Base-by-base conservation (phyloP, 2,888 invertebrate species). In the Noctua janthe region DNA sequence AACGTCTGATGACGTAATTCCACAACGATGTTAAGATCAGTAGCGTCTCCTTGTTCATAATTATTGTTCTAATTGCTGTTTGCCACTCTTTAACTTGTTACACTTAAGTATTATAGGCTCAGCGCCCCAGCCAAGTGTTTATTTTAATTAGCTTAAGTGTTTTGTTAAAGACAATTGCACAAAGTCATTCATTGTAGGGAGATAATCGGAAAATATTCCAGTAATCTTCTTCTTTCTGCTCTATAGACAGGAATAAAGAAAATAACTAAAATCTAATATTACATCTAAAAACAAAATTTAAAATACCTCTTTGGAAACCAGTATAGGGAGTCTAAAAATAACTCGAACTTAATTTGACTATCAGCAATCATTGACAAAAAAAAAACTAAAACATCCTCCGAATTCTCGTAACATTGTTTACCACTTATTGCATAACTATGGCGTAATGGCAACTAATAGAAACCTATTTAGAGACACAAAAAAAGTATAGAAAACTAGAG, bases 51-150 rank as follows among this genome's bases (percentile, higher is more conserved):
- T 87, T 90, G 83, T 86, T 80, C 62, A 56, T 90, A 81, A 89
- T 87, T 85, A 85, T 80, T 81, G 82, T 74, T 77, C 73, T 88
- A 90, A 88, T 88, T 86, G 76, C 79, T 88, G 76, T 80, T 81
- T 75, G 84, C 82, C 77, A 73, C 74, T 85, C 76, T 88, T 86
- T 86, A 51, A 89, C 81, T 80, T 88, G 84, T 84, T 88, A 85
- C 67, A 86, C 78, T 87, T 88, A 80, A 89, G 87, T 87, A 84
- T 85, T 87, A 79, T 83, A 86, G 80, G 80, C 81, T 72, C 56
- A 66, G 62, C 69, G 80, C 62, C 74, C 80, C 69, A 59, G 78
- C 43, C 71, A 59, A 79, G 69, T 76, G 62, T 81, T 81, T 78
- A 71, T 81, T 82, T 80, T 56, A 74, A 78, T 71, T 77, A 74